These are phyloP conservation scores for Heliothis peltigera DNA, from an alignment of 2,888 invertebrate species.

Conservation along the genomic window DNA sequence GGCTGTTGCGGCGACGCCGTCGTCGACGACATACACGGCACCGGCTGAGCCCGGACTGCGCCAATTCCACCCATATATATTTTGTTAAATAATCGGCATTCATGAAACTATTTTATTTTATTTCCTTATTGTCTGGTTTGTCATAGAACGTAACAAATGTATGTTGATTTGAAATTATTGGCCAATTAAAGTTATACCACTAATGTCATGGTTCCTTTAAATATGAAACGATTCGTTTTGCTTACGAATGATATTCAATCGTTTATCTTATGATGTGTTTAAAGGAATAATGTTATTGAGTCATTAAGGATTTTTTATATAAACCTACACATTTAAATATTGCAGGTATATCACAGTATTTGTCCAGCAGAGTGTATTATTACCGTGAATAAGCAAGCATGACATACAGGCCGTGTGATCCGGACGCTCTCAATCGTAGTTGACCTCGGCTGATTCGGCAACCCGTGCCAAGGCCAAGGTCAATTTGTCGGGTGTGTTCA, in stretches of 20 bases:
- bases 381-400: conserved; percentile 65
- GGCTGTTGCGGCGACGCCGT: conserved; percentile 68
- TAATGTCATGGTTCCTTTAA: neutral
- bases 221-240: too few relatives aligned
- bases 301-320: too few relatives aligned
- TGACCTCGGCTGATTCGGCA: conserved; percentile 87
- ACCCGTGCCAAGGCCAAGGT: conserved; percentile 88
- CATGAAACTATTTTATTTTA: too few relatives aligned
- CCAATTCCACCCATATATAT: conserved; percentile 6
- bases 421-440: conserved; percentile 86
- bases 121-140: too few relatives aligned
- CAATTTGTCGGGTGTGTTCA: conserved; percentile 80
- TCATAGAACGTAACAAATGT: too few relatives aligned
- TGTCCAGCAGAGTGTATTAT: conserved; percentile 51
- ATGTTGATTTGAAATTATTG: too few relatives aligned
- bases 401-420: conserved; percentile 82
- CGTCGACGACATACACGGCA: conserved; percentile 54
- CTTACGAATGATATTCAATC: too few relatives aligned
- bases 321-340: conserved; percentile 16
- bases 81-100: neutral
- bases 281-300: too few relatives aligned
- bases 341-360: conserved; percentile 28
- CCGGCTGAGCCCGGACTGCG: conserved; percentile 10
- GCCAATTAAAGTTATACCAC: neutral
- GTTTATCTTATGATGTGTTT: too few relatives aligned